phyloP scores from a whole-genome alignment of 2,888 invertebrate species.

The Melanargia galathea region DNA sequence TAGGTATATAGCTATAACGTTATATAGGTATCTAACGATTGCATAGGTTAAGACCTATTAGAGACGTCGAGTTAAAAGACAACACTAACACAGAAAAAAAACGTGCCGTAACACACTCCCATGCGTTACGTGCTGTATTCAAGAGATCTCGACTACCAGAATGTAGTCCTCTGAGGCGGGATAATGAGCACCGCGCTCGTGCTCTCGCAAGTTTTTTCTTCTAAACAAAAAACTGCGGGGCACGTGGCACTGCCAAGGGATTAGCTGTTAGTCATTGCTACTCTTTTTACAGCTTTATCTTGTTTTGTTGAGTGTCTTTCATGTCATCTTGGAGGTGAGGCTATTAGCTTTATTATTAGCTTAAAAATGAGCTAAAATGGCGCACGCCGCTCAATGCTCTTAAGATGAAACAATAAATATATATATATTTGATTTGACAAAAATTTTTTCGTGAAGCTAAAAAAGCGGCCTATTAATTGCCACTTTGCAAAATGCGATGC shows the following conservation, averaged over 20 bases:
- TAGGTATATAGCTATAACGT: too few relatives aligned
- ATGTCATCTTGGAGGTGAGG: too few relatives aligned
- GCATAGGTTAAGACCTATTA: too few relatives aligned
- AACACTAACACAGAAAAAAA: neutral
- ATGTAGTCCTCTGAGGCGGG: slow-evolving; percentile 8
- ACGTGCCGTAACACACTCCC: neutral
- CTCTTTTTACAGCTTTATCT: neutral
- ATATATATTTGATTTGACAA: too few relatives aligned
- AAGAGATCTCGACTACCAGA: slow-evolving; percentile 10
- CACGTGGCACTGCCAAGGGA: neutral
- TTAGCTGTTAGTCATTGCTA: neutral
- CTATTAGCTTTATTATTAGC: too few relatives aligned
- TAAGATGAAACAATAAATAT: neutral
- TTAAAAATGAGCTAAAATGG: too few relatives aligned
- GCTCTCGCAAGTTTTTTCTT: slow-evolving; percentile 20
- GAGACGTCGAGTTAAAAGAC: neutral
- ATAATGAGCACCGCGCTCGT: slow-evolving; percentile 16
- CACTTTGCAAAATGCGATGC: too few relatives aligned
- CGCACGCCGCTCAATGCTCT: too few relatives aligned
- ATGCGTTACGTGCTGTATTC: slow-evolving; percentile 1
- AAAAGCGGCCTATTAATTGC: too few relatives aligned
- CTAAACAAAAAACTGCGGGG: slow-evolving; percentile 29
- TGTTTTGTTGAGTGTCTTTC: too few relatives aligned
- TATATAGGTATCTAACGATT: too few relatives aligned
- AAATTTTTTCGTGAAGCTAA: too few relatives aligned